Evolutionary conservation across 2,797 vertebrate genomes (phyloP), one percentile per base, ranked within the genome.

Genomic region (Chrysocyon brachyurus): DNA sequence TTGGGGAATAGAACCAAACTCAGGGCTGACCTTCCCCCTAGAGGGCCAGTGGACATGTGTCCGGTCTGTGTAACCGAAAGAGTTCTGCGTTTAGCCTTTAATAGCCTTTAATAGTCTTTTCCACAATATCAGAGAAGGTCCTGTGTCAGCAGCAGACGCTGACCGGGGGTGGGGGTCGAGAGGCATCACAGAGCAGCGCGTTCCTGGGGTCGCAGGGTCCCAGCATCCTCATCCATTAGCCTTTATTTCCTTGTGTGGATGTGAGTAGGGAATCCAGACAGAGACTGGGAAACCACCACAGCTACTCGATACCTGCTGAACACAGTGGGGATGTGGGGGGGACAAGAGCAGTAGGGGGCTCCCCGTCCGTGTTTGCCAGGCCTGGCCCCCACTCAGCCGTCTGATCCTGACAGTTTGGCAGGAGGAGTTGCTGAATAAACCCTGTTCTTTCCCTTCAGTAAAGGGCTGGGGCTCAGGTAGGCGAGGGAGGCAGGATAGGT

Each of bases 401-500:
- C 28, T 70, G 89, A 8, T 21, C 36, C 49, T 85, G 36, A n/a
- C 63, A 61, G 0, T 85, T 77, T 52, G 36, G 33, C 72, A n/a
- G 85, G 36, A 19, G 22, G 24, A 72, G 78, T 64, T 89, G 54
- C 40, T 89, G 31, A 40, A 11, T 52, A 28, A 73, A 52, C 59
- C 66, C 24, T 46, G 33, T 24, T 59, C 40, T 21, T 40, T 66
- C 22, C 15, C 33, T 21, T n/a, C 36, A 63, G 59, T 54, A 49
- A 31, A 1, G 82, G 26, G 31, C 36, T n/a, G 57, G 66, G 82
- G 75, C 49, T 57, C 26, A 0, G 21, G 40, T 0, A 87, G 59
- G 28, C 0, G 0, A 84, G 28, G 0, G 1, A 68, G 88, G 2
- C 26, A n/a, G n/a, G n/a, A n/a, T n/a, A n/a, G n/a, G n/a, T n/a